A percentile compares a stretch with the other conserved stretches of the same genome.
Evolutionary conservation across 2,888 invertebrate genomes (phyloP).

Genomic region (Amblyteles armatorius): DNA sequence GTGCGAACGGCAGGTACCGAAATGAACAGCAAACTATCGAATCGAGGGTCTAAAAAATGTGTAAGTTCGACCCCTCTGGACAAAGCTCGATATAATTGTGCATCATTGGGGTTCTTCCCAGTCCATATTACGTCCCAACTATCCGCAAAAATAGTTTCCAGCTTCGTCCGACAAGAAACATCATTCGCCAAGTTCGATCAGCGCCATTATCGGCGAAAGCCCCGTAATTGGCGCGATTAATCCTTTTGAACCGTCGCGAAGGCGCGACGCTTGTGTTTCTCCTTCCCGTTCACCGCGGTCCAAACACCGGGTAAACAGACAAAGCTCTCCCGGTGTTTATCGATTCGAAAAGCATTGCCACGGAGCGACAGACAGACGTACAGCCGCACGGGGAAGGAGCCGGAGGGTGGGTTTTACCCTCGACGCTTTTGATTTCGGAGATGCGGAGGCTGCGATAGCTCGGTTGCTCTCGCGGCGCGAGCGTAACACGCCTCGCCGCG

Average conservation of each 20-base stretch:
- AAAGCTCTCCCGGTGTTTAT: slow-evolving; percentile 71
- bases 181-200: not conserved
- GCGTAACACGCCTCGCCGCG: slow-evolving; percentile 79
- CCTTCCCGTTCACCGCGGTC: slow-evolving; percentile 31
- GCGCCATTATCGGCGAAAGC: not conserved
- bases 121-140: not conserved
- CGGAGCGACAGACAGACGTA: slow-evolving; percentile 28
- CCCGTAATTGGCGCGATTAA: slow-evolving; percentile 34
- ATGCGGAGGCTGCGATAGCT: slow-evolving; percentile 72
- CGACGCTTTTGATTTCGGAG: slow-evolving; percentile 80
- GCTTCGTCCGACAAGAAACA: not conserved
- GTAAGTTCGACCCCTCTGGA: slow-evolving; percentile 3
- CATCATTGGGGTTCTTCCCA: slow-evolving; percentile 7
- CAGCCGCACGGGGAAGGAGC: not conserved
- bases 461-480: slow-evolving; percentile 50
- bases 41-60: slow-evolving; percentile 15
- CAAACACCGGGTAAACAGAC: slow-evolving; percentile 38
- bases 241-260: slow-evolving; percentile 11
- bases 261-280: slow-evolving; percentile 33
- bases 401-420: slow-evolving; percentile 78
- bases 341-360: slow-evolving; percentile 81
- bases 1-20: slow-evolving; percentile 47
- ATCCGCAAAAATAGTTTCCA: slow-evolving; percentile 5
- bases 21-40: slow-evolving; percentile 1
- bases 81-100: slow-evolving; percentile 41